Evolutionary conservation across 2,888 invertebrate genomes (phyloP).

Genomic region (Choreutis nemorana): DNA sequence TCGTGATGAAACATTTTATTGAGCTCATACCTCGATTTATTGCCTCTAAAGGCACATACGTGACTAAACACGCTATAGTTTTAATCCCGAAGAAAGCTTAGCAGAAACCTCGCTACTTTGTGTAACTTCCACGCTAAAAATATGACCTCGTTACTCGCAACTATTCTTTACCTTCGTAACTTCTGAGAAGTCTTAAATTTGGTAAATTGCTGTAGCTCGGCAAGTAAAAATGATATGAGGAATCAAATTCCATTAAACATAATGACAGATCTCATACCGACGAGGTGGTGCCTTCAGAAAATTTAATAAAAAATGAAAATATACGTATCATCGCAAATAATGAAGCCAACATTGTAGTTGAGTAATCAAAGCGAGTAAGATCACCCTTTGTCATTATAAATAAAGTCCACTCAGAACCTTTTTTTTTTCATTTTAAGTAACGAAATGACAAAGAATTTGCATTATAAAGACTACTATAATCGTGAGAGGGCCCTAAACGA

Average conservation of each 20-base stretch:
- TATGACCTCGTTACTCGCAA: slow-evolving; percentile 3
- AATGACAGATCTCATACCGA: slow-evolving; percentile 21
- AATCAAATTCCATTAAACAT: slow-evolving; percentile 31
- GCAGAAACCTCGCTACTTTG: slow-evolving; percentile 27
- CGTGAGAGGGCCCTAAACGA: slow-evolving; percentile 35
- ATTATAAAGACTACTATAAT: slow-evolving; percentile 43
- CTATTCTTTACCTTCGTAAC: too few species aligned
- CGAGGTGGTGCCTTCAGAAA: slow-evolving; percentile 15
- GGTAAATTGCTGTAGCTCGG: too few species aligned
- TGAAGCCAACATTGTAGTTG: slow-evolving; percentile 33
- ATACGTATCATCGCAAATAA: slow-evolving; percentile 58
- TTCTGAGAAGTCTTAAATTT: too few species aligned
- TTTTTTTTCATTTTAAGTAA: too few species aligned
- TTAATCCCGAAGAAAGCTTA: slow-evolving; percentile 40
- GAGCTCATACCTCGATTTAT: too few species aligned
- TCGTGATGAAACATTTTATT: too few species aligned
- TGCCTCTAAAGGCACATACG: slow-evolving; percentile 25
- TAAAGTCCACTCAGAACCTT: too few species aligned
- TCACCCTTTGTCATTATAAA: slow-evolving; percentile 45
- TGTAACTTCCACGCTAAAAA: slow-evolving; percentile 20
- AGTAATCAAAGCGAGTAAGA: slow-evolving; percentile 26
- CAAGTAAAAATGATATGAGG: too few species aligned
- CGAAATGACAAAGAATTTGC: slow-evolving; percentile 46
- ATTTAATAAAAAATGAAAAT: slow-evolving; percentile 33
- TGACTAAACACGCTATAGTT: slow-evolving; percentile 36